Conservation (phyloP, 1,140 invertebrate genomes). For the Achroia grisella region DNA sequence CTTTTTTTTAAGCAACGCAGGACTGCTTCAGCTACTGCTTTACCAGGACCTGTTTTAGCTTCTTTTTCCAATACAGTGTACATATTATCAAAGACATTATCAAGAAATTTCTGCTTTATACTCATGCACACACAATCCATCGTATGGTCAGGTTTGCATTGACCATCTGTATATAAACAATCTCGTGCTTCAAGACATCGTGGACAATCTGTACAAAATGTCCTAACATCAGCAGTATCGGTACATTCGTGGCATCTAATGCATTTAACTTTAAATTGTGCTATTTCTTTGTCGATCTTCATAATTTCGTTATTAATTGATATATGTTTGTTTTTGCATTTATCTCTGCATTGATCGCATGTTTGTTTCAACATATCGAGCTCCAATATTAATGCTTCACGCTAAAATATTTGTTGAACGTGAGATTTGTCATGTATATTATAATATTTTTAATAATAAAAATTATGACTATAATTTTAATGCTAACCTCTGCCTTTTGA, state of each 20-base stretch:
- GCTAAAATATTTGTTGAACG: conserved; percentile 40
- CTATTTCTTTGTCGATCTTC: conserved; percentile 35
- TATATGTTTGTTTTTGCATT: conserved; percentile 37
- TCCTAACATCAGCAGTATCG: conserved; percentile 39
- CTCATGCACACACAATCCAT: conserved; percentile 51
- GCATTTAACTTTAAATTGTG: conserved; percentile 31
- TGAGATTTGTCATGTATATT: too few species aligned
- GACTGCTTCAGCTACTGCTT: conserved; percentile 39
- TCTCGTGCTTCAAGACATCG: conserved; percentile 40
- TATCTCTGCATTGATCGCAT: conserved; percentile 40
- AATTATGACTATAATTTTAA: background rate
- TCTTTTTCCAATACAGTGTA: conserved; percentile 47
- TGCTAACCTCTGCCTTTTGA: conserved; percentile 36
- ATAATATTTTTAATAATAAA: too few species aligned
- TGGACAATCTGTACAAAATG: conserved; percentile 53
- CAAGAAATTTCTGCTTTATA: conserved; percentile 51
- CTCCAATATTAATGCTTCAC: conserved; percentile 37
- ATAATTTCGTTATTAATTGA: conserved; percentile 40
- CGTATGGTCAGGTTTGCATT: conserved; percentile 28
- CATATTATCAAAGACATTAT: conserved; percentile 65
- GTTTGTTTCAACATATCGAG: conserved; percentile 36
- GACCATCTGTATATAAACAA: conserved; percentile 30
- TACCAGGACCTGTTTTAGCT: conserved; percentile 33
- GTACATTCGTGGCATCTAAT: conserved; percentile 42
- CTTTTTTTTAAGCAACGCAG: conserved; percentile 47